Evolutionary conservation across 2,888 invertebrate species (phyloP).

Genomic region (Rambutsinella grinnellia): DNA sequence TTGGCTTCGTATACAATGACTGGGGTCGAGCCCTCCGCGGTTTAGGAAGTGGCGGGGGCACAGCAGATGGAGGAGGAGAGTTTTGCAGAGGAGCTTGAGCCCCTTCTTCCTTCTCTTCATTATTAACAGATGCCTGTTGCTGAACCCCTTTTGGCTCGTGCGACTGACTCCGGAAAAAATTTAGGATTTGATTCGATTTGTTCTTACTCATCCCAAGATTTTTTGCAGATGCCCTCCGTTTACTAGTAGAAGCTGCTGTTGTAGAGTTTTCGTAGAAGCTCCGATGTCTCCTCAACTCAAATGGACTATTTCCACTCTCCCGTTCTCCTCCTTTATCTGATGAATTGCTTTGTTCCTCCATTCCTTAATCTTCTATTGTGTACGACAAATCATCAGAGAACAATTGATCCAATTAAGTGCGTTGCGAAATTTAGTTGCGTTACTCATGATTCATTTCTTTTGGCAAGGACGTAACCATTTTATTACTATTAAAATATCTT

Average conservation of each 20-base stretch:
- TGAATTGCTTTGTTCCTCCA: constrained; percentile 32
- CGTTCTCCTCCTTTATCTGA: not conserved
- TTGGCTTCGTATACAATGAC: constrained; percentile 27
- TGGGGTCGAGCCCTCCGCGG: constrained; percentile 20
- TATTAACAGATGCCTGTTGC: not conserved
- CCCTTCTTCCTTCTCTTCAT: not conserved
- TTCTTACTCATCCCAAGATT: not conserved
- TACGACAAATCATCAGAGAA: not conserved
- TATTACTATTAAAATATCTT: too few species aligned
- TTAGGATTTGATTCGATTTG: constrained; percentile 20
- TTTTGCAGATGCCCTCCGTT: constrained; percentile 4
- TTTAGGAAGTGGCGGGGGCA: not conserved
- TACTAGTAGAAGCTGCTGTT: not conserved
- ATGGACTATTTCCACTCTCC: constrained; percentile 20
- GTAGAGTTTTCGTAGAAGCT: constrained; percentile 24
- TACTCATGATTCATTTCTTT: too few species aligned
- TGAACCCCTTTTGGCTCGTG: constrained; percentile 17
- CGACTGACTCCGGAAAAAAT: constrained; percentile 34
- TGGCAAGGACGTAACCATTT: too few species aligned
- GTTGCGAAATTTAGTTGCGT: too few species aligned
- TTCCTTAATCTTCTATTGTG: constrained; percentile 24
- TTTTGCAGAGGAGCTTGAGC: not conserved
- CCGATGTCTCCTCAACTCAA: constrained; percentile 24
- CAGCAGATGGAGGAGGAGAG: not conserved
- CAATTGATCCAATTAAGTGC: not conserved